These are phyloP conservation scores for Drosophila sucinea DNA, from an alignment of 1,140 invertebrate species.

Conservation along the genomic window DNA sequence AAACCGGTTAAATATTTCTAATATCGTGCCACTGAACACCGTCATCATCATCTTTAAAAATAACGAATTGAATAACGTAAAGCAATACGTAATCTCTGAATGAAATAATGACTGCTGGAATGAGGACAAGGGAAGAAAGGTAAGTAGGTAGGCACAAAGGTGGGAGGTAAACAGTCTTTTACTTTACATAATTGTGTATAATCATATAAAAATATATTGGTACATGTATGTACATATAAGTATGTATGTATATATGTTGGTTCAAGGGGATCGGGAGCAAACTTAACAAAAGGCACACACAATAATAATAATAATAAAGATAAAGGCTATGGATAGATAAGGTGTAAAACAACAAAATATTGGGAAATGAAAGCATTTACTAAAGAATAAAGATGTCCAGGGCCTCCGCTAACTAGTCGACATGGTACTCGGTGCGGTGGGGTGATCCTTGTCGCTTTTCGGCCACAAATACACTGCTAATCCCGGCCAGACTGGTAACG, in stretches of 20 bases:
- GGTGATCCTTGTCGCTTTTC: constrained; percentile 68
- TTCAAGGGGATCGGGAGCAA: constrained; percentile 20
- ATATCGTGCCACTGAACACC: constrained; percentile 26
- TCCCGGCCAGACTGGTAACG: constrained; percentile 74
- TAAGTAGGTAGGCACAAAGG: background rate
- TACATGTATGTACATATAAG: background rate
- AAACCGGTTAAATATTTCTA: constrained; percentile 48
- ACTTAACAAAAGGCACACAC: constrained; percentile 35
- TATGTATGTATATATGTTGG: background rate
- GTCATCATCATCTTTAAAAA: constrained; percentile 31
- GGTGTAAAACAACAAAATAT: constrained; percentile 1
- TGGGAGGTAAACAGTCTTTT: constrained; percentile 10
- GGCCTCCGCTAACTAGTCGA: constrained; percentile 67
- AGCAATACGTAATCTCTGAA: background rate
- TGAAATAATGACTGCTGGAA: background rate
- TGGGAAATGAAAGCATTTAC: background rate
- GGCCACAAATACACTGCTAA: constrained; percentile 67
- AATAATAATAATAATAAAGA: constrained; percentile 32
- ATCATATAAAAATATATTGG: constrained; percentile 11
- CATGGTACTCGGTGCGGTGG: constrained; percentile 67
- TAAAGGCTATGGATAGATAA: background rate
- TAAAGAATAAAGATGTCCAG: constrained; percentile 64
- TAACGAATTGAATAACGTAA: constrained; percentile 34
- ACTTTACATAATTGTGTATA: constrained; percentile 13
- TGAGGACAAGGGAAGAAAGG: background rate